Percentiles rank a stretch among this genome's conserved stretches.
Evolutionary conservation across 2,888 invertebrate genomes (phyloP).

Genomic region (Lathronympha strigana): DNA sequence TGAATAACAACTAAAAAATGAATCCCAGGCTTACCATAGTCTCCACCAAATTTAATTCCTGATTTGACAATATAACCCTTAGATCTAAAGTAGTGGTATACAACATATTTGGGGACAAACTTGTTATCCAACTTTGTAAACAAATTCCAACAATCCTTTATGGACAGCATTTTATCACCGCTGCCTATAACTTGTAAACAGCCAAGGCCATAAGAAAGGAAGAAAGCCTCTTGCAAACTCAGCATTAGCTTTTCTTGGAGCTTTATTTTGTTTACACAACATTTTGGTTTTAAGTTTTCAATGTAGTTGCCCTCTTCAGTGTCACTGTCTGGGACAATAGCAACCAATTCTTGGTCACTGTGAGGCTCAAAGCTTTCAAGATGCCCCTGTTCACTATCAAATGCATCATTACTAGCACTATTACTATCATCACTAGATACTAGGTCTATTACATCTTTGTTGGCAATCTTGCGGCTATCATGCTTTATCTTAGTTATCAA

Average conservation of each 20-base stretch:
- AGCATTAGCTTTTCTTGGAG: conserved; percentile 87
- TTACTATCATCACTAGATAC: conserved; percentile 74
- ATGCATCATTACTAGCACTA: conserved; percentile 51
- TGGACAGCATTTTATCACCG: conserved; percentile 76
- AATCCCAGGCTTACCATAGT: conserved; percentile 87
- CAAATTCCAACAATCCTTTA: conserved; percentile 82
- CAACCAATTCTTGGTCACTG: conserved; percentile 72
- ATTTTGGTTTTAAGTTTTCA: conserved; percentile 83
- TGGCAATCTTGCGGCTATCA: conserved; percentile 56
- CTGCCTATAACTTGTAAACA: conserved; percentile 86
- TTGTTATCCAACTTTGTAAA: conserved; percentile 83
- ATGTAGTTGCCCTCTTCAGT: conserved; percentile 86
- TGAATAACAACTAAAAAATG: not conserved
- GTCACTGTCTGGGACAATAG: conserved; percentile 87
- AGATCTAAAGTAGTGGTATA: conserved; percentile 93
- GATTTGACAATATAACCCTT: conserved; percentile 96
- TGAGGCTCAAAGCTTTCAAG: conserved; percentile 50
- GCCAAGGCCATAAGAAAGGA: conserved; percentile 87
- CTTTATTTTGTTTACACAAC: conserved; percentile 84
- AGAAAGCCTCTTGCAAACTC: conserved; percentile 91
- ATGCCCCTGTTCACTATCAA: conserved; percentile 39
- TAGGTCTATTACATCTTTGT: conserved; percentile 74
- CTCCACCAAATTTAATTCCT: conserved; percentile 95
- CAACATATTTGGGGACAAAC: conserved; percentile 89
- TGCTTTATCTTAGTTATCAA: conserved; percentile 61